phyloP scores from a whole-genome alignment of 2,888 invertebrate genomes.

The Busseola fusca region DNA sequence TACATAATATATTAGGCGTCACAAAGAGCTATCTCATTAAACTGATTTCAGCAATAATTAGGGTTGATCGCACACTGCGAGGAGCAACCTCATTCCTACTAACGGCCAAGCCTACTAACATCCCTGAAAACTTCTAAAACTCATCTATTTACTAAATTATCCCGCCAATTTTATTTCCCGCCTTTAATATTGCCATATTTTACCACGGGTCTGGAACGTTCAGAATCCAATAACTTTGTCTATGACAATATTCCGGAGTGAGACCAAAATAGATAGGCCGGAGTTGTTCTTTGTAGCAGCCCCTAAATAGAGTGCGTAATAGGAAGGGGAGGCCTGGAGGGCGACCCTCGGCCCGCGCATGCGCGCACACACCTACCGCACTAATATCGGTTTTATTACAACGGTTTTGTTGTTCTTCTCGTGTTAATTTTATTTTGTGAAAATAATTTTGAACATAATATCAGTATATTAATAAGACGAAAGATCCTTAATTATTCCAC shows the following conservation, averaged over 20 bases:
- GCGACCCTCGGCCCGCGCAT: slow-evolving; percentile 79
- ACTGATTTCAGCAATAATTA: slow-evolving; percentile 4
- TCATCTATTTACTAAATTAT: slow-evolving; percentile 52
- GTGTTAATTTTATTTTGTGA: slow-evolving; percentile 68
- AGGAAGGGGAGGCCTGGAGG: slow-evolving; percentile 83
- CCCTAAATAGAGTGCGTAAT: slow-evolving; percentile 89
- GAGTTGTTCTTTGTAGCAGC: slow-evolving; percentile 86
- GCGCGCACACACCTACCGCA: slow-evolving; percentile 72
- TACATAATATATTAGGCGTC: background rate
- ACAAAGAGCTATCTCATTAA: slow-evolving; percentile 1
- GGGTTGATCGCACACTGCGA: background rate
- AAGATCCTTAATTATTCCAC: slow-evolving; percentile 19
- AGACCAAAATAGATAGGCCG: slow-evolving; percentile 87
- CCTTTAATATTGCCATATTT: slow-evolving; percentile 61
- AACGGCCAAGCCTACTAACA: slow-evolving; percentile 6
- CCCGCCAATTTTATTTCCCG: slow-evolving; percentile 65
- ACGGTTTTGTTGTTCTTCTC: slow-evolving; percentile 81
- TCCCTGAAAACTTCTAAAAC: slow-evolving; percentile 34
- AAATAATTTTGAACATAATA: slow-evolving; percentile 55
- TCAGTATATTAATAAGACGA: slow-evolving; percentile 31
- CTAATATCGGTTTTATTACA: slow-evolving; percentile 86
- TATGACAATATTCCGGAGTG: slow-evolving; percentile 83
- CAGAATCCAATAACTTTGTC: slow-evolving; percentile 82
- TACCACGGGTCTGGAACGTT: slow-evolving; percentile 66
- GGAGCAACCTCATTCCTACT: background rate